Evolutionary conservation across 2,113 vertebrate genomes (phyloP).

Genomic region (Hydrochoerus hydrochaeris): DNA sequence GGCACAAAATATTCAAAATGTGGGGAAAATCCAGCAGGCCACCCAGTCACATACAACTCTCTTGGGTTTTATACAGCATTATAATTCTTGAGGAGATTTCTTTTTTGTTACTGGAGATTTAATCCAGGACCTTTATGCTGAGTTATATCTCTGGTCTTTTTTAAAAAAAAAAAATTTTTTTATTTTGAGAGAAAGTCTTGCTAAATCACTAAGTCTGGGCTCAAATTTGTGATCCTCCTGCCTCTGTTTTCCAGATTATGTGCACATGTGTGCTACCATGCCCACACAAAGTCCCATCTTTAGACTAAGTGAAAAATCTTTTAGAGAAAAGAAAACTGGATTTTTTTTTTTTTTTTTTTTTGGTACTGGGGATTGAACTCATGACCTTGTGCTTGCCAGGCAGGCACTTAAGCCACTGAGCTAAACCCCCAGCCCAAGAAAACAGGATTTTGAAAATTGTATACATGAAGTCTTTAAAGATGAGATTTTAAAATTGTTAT

Average conservation of each 20-base stretch:
- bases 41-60: constrained; percentile 75
- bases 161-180: background rate
- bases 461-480: background rate
- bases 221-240: background rate
- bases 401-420: no score
- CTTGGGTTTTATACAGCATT: constrained; percentile 63
- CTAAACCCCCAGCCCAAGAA: no score
- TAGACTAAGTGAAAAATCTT: background rate
- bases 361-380: no score
- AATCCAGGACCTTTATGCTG: background rate
- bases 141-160: background rate
- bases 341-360: no score
- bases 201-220: background rate
- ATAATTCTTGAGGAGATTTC: background rate
- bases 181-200: background rate
- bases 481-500: background rate
- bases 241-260: background rate
- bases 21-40: constrained; percentile 78
- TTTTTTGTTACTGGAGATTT: background rate
- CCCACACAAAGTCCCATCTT: background rate
- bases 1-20: constrained; percentile 86
- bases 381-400: no score
- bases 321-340: background rate
- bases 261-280: background rate
- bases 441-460: background rate